A percentile compares a stretch with the other conserved stretches of the same genome.
phyloP scores from a whole-genome alignment of 1,140 invertebrate species.

The Chironomus striatipennis region DNA sequence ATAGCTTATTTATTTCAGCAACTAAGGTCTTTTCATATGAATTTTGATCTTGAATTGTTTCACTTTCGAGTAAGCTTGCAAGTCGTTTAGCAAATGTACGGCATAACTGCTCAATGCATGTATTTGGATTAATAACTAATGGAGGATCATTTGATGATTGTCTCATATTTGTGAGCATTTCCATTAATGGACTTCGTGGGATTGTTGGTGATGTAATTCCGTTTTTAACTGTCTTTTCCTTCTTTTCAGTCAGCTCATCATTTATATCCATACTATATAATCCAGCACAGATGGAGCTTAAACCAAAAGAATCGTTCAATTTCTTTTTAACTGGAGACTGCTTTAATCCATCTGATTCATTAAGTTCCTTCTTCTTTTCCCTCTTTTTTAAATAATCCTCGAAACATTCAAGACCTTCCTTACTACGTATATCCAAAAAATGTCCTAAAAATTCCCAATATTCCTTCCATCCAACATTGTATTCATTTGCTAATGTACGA shows the following conservation, averaged over 20 bases:
- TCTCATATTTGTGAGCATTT: not conserved
- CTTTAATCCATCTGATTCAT: slow-evolving; percentile 27
- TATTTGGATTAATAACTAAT: slow-evolving; percentile 41
- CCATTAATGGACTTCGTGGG: not conserved
- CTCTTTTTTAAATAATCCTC: slow-evolving; percentile 61
- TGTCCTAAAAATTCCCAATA: slow-evolving; percentile 81
- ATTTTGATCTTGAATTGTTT: slow-evolving; percentile 35
- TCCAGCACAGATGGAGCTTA: slow-evolving; percentile 21
- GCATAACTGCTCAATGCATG: slow-evolving; percentile 55
- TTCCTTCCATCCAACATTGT: slow-evolving; percentile 76
- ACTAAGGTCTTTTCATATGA: slow-evolving; percentile 37
- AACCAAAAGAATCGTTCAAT: slow-evolving; percentile 22
- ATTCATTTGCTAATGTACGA: slow-evolving; percentile 63
- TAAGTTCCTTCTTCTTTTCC: slow-evolving; percentile 29
- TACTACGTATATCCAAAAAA: slow-evolving; percentile 63
- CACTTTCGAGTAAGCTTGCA: slow-evolving; percentile 34
- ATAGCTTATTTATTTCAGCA: slow-evolving; percentile 52
- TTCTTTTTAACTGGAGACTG: slow-evolving; percentile 27
- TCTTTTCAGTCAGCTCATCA: not conserved
- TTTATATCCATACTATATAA: slow-evolving; percentile 27
- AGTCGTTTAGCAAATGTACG: slow-evolving; percentile 58
- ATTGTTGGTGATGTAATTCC: not conserved
- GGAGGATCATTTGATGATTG: not conserved
- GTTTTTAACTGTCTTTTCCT: not conserved
- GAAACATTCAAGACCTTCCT: slow-evolving; percentile 59